phyloP scores from a whole-genome alignment of 2,888 invertebrate genomes.

The Sphaerophoria taeniata region DNA sequence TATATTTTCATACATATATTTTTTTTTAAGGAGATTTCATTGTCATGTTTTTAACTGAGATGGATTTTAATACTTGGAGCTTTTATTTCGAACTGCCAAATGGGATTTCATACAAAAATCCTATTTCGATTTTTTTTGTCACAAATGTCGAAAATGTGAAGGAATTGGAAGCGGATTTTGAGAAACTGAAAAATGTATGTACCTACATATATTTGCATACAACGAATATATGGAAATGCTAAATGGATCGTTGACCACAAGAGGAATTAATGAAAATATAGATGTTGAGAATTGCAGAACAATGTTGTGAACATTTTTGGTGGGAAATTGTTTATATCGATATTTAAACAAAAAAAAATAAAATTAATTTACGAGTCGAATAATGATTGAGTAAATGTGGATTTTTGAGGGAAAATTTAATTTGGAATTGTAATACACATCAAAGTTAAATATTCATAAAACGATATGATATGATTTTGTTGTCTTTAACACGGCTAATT shows the following conservation, averaged over 20 bases:
- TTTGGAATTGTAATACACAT: too few species aligned
- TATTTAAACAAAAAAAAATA: too few species aligned
- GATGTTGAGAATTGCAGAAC: slow-evolving; percentile 9
- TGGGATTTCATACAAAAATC: slow-evolving; percentile 25
- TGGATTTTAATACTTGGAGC: slow-evolving; percentile 18
- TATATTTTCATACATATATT: background rate
- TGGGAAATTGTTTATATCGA: too few species aligned
- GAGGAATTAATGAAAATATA: slow-evolving; percentile 14
- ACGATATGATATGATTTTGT: too few species aligned
- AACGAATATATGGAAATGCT: slow-evolving; percentile 37
- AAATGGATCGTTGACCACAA: slow-evolving; percentile 64
- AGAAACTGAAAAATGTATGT: background rate
- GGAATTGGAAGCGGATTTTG: slow-evolving; percentile 10
- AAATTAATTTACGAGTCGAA: too few species aligned
- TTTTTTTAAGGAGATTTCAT: slow-evolving; percentile 2
- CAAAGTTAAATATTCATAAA: too few species aligned
- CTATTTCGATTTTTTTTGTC: slow-evolving; percentile 1
- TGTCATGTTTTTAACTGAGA: slow-evolving; percentile 18
- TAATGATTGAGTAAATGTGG: too few species aligned
- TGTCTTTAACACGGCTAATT: too few species aligned
- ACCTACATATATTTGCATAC: too few species aligned
- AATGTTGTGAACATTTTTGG: too few species aligned
- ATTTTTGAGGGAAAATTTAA: too few species aligned
- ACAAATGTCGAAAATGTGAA: background rate
- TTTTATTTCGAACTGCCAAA: slow-evolving; percentile 30